These are phyloP conservation scores for Phytoseiulus persimilis DNA, from an alignment of 2,888 invertebrate genomes.

Conservation along the genomic window DNA sequence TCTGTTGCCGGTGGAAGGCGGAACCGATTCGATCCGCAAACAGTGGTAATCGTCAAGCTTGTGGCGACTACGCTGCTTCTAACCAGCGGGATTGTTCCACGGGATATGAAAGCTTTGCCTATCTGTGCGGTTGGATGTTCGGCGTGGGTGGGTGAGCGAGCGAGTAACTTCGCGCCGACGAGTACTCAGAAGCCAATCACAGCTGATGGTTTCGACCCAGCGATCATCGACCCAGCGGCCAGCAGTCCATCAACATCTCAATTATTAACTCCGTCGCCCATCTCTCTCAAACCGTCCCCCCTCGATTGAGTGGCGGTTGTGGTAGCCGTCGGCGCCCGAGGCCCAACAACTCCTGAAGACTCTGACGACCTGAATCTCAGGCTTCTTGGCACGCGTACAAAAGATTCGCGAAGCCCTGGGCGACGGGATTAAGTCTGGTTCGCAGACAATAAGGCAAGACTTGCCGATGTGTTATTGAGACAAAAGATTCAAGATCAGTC, in stretches of 20 bases:
- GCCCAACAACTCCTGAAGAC: background rate
- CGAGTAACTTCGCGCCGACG: background rate
- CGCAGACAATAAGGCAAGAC: background rate
- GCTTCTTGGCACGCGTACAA: background rate
- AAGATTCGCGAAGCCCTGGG: background rate
- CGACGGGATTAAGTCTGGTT: background rate
- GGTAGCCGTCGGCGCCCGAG: background rate
- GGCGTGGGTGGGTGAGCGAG: background rate
- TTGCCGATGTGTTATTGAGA: constrained; percentile 5
- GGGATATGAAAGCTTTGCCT: background rate
- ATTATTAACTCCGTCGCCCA: background rate
- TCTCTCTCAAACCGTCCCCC: background rate
- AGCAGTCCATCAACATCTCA: constrained; percentile 5
- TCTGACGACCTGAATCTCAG: background rate
- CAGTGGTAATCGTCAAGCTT: background rate
- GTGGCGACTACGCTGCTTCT: background rate
- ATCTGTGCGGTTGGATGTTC: background rate
- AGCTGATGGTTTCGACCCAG: constrained; percentile 5
- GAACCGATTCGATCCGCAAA: background rate
- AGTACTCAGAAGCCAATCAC: background rate
- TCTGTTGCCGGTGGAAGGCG: background rate
- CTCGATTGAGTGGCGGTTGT: background rate
- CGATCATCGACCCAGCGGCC: background rate
- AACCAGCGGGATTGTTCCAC: background rate
- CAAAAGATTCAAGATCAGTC: background rate